phyloP scores from a whole-genome alignment of 2,113 vertebrate species.

The Labeo catla region DNA sequence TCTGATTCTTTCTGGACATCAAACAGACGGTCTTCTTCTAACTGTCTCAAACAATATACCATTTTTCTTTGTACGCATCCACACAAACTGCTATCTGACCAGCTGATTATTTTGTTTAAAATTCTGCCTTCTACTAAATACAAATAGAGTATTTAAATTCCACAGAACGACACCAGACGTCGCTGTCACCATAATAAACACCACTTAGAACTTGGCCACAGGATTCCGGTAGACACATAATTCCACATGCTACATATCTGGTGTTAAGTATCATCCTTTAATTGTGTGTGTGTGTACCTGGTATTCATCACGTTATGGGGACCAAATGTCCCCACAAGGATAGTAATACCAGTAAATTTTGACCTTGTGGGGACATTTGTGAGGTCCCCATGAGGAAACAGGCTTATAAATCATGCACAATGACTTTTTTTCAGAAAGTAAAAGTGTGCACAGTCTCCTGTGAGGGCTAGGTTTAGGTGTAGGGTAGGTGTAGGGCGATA shows the following conservation, averaged over 20 bases:
- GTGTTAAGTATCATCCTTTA: background rate
- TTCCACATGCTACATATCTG: background rate
- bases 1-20: background rate
- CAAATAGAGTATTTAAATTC: background rate
- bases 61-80: background rate
- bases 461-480: too few species aligned
- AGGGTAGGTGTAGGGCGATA: too few species aligned
- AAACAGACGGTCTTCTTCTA: background rate
- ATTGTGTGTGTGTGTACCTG: too few species aligned
- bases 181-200: background rate
- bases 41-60: background rate
- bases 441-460: too few species aligned
- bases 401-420: too few species aligned
- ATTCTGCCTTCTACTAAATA: background rate
- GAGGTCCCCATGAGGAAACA: too few species aligned
- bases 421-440: too few species aligned
- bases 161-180: background rate
- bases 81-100: background rate
- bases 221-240: background rate
- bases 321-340: too few species aligned
- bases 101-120: background rate
- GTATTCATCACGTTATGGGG: too few species aligned
- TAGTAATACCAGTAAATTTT: too few species aligned
- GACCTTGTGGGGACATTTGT: too few species aligned
- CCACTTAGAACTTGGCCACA: background rate